Base-by-base conservation (phyloP, 2,797 vertebrate genomes). In the Silurus aristotelis region DNA sequence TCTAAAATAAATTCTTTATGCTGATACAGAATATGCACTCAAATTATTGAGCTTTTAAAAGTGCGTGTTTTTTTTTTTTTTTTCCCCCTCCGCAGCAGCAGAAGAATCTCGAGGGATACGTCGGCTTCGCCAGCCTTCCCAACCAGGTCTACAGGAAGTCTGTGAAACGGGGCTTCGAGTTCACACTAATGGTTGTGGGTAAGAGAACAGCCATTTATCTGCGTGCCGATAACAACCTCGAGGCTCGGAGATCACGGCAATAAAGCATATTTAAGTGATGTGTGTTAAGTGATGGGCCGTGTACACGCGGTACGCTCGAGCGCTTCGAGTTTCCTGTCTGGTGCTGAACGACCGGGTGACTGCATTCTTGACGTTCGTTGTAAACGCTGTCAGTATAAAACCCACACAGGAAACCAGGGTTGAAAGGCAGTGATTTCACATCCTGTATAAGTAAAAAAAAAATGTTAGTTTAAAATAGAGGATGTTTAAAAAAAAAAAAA, bases 121-220 rank as follows among this genome's bases (percentile, higher is more conserved):
- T 99, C 92, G 98, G 98, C 92, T 99, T 99, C 94, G 98, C 98
- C 89, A 99, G 97, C 95, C 97, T 99, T 84, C 98, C 98, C 82
- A 99, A 99, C 93, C 98, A 99, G 96, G 98, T 99, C 83, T 99
- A 99, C 93, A 96, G 98, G 90, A 99, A 99, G 94, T 99, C 98
- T 76, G 98, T 99, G 90, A 99, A 99, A 94, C 97, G 98, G 91
- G 98, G 98, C 76, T 99, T 99, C 92, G 98, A 99, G 93, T 99
- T 99, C 93, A 99, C 98, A 7, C 96, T 99, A 91, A 99, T 99
- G 98, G 98, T 99, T 92, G 98, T 99, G 92, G 98, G 98, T 99
- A 95, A 96, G 98, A 60, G 38, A 83, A 25, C 55, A 43, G n/a
- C 10, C 10, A 0, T 8, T 72, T 58, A 52, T 9, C 55, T 76